Base-by-base conservation (phyloP, 2,888 invertebrate genomes). In the Drosophila macrospina region DNA sequence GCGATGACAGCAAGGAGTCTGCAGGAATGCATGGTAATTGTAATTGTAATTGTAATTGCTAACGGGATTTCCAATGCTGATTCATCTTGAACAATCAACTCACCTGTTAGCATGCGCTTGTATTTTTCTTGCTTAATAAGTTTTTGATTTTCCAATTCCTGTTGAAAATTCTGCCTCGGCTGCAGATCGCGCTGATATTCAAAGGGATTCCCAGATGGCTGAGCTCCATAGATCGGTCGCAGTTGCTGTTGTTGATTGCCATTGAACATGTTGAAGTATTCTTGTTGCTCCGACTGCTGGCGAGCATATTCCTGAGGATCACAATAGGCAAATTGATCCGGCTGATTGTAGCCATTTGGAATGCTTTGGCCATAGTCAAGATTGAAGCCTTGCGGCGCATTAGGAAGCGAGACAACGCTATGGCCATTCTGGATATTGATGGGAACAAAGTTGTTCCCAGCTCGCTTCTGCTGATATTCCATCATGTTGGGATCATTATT, bases 71-170 rank as follows among this genome's bases (percentile, higher is more conserved):
- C 0, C 6, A 7, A 6, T 5, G 28, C 28, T 28, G 6, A 8
- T 28, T 28, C 7, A 28, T 28, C 28, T 28, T 26, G 1, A 26
- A 26, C 26, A 6, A 1, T 28, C 20, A 8, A 2, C 60, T 69
- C 41, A 74, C 74, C 74, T n/a, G 44, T 7, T 16, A 28, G 15
- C 10, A 50, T 32, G 30, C 56, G 71, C 30, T 61, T 56, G n/a
- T 36, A 50, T 6, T 64, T 60, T 15, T 64, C 57, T 8, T 59
- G 55, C 0, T 78, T 74, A 6, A 48, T 8, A 5, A 41, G 20
- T 13, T 51, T 48, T 16, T 66, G 51, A 5, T 56, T 36, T 28
- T 60, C 52, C 11, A 62, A 5, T 6, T 60, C 45, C 16, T 51
- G 54, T 5, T 70, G 61, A 3, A 57, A 28, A 6, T 51, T 56